Percentiles rank a stretch among this genome's conserved stretches.
Evolutionary conservation across 2,797 vertebrate species (phyloP).

Genomic region (Okamejei kenojei): DNA sequence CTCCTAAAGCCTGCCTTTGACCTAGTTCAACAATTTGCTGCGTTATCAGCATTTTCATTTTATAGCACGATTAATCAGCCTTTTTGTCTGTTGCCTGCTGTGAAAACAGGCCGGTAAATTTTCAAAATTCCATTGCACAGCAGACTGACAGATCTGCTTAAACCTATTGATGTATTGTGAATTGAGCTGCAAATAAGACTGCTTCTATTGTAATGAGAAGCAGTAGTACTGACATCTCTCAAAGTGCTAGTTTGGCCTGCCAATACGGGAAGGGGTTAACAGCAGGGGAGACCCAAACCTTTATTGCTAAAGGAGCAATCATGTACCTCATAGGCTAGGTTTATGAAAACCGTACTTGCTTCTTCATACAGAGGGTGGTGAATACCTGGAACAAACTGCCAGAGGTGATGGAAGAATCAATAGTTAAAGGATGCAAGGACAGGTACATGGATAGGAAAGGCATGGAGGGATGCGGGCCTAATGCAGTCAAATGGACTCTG

Average conservation of each 20-base stretch:
- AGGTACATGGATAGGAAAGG: no score
- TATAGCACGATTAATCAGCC: neutral
- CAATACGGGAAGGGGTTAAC: no score
- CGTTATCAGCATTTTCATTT: neutral
- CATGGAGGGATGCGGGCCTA: no score
- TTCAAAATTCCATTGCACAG: neutral
- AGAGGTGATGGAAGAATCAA: no score
- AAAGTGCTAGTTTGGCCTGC: no score
- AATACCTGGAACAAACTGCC: no score
- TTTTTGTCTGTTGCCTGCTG: neutral
- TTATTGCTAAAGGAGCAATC: neutral
- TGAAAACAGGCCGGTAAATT: neutral
- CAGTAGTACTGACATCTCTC: neutral
- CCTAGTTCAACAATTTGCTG: neutral
- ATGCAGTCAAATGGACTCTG: no score
- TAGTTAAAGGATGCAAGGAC: no score
- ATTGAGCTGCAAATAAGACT: neutral
- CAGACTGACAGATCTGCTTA: conserved; percentile 5
- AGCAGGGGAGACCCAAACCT: neutral
- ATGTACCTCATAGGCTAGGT: neutral
- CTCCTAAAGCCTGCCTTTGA: neutral
- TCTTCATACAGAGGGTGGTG: no score
- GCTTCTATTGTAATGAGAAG: neutral
- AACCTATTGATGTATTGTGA: neutral
- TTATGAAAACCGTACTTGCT: neutral